Percentiles rank a stretch among this genome's conserved stretches.
Evolutionary conservation across 2,113 vertebrate species (phyloP).

Genomic region (Xyliphius kryptos): DNA sequence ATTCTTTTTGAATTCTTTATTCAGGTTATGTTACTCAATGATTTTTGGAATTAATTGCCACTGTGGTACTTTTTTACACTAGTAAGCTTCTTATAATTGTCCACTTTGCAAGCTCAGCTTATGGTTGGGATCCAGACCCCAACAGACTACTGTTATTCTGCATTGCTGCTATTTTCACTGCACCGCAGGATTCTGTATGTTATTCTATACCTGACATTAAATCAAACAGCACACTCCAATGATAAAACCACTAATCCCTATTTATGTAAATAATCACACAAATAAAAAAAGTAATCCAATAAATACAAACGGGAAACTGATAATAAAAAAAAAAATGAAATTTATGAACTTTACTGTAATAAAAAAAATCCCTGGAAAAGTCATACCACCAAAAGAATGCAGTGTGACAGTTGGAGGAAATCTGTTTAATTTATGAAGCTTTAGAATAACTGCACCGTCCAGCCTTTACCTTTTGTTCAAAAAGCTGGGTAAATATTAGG

Average conservation of each 20-base stretch:
- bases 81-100: too few species aligned
- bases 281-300: too few species aligned
- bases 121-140: too few species aligned
- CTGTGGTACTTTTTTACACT: too few species aligned
- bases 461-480: constrained; percentile 17
- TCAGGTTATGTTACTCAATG: too few species aligned
- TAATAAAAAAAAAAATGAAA: too few species aligned
- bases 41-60: too few species aligned
- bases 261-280: constrained; percentile 4
- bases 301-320: too few species aligned
- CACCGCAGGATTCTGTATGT: background rate
- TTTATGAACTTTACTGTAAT: background rate
- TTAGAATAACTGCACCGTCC: constrained; percentile 10
- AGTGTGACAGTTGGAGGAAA: constrained; percentile 18
- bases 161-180: background rate
- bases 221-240: background rate
- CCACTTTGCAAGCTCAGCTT: too few species aligned
- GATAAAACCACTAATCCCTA: background rate
- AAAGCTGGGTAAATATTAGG: constrained; percentile 35
- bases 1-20: too few species aligned
- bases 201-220: background rate
- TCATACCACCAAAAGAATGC: constrained; percentile 2
- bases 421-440: constrained; percentile 7
- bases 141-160: background rate
- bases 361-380: background rate